Conservation (phyloP, 2,113 vertebrate species). For the Tetraodon nigroviridis region DNA sequence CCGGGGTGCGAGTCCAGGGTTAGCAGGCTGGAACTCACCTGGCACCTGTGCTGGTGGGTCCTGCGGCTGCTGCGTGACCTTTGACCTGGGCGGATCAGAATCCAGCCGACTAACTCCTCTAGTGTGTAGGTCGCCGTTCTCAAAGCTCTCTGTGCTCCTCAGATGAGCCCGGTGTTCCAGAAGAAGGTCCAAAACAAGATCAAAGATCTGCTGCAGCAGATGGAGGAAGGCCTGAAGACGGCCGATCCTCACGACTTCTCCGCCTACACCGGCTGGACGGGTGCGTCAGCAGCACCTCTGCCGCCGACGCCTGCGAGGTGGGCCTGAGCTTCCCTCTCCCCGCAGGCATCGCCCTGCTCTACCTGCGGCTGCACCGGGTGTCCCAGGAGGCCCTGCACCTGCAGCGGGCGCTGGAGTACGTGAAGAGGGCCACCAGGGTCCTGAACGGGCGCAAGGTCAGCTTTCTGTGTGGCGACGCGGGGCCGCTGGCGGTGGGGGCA, state of each 20-base stretch:
- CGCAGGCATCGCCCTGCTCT: slow-evolving; percentile 88
- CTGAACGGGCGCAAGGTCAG: slow-evolving; percentile 88
- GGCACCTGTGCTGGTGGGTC: too few relatives aligned
- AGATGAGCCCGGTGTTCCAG: slow-evolving; percentile 80
- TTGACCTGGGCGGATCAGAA: too few relatives aligned
- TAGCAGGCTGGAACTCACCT: too few relatives aligned
- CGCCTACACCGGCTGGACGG: slow-evolving; percentile 94
- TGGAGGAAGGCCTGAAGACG: slow-evolving; percentile 96
- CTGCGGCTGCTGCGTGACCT: too few relatives aligned
- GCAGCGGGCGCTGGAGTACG: slow-evolving; percentile 87
- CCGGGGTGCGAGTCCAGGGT: too few relatives aligned
- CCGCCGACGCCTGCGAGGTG: neutral
- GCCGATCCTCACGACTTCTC: slow-evolving; percentile 96
- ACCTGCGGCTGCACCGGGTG: slow-evolving; percentile 85
- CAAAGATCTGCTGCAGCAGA: slow-evolving; percentile 91
- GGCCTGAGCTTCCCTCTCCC: neutral
- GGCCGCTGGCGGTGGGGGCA: slow-evolving; percentile 88
- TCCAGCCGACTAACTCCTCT: too few relatives aligned
- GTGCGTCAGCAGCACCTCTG: slow-evolving; percentile 56
- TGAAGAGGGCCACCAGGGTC: slow-evolving; percentile 88
- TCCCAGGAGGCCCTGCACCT: slow-evolving; percentile 79
- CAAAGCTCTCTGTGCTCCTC: slow-evolving; percentile 11
- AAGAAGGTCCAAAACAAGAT: slow-evolving; percentile 89
- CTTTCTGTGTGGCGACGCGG: slow-evolving; percentile 94
- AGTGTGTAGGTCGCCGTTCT: too few relatives aligned